Base-by-base conservation (phyloP, 2,888 invertebrate genomes). In the Drosophila rellima region DNA sequence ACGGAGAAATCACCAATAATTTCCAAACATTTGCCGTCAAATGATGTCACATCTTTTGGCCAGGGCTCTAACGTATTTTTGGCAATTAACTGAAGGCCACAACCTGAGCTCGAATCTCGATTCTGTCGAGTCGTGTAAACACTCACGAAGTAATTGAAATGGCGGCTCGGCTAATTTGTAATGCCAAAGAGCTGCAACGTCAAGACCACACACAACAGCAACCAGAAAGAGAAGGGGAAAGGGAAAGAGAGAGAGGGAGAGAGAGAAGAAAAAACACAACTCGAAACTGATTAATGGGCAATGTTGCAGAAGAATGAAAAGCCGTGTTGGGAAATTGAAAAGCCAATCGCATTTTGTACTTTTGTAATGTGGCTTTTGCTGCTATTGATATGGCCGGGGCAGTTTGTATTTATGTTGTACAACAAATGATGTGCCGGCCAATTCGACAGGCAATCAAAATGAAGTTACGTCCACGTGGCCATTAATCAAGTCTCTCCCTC, bases 361-460 rank as follows among this genome's bases (percentile, higher is more conserved):
- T 57, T 60, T 63, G 55, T 48, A 31, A 17, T 45, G 18, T 35
- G 45, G 26, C 63, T 50, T 40, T 66, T 39, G 56, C 67, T 39
- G 50, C 70, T 26, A 26, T 26, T 86, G 80, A 64, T 80, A 72
- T 79, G 75, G 78, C 61, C 62, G 56, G 56, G 35, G 23, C 73
- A 61, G 55, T 65, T 70, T 56, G 75, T 63, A 33, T 78, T 62
- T 71, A 60, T 70, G 57, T 60, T 67, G 39, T 62, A 72, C 69
- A 85, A 88, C 87, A 83, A 83, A 83, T 83, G 89, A 83, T 88
- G 87, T 86, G 88, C 65, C 74, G 66, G 77, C 64, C 88, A 74
- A 77, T 88, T 82, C 80, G 86, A 86, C 83, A 82, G 80, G 88
- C 87, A 71, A 83, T 83, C 83, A 83, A 88, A 83, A 88, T 80